phyloP scores from a whole-genome alignment of 2,888 invertebrate genomes.

The Abrostola tripartita region DNA sequence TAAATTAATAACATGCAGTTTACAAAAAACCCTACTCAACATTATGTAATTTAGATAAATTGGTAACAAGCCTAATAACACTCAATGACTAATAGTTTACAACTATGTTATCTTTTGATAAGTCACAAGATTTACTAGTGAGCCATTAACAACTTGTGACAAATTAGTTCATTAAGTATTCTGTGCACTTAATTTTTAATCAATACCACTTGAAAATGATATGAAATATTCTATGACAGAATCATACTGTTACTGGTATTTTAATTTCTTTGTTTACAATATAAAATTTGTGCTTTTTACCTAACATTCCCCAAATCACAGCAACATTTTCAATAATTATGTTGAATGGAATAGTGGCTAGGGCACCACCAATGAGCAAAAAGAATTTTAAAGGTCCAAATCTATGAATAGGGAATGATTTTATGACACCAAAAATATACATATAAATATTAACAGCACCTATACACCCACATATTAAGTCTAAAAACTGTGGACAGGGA shows the following conservation, averaged over 20 bases:
- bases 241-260: constrained; percentile 90
- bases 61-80: constrained; percentile 57
- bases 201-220: constrained; percentile 62
- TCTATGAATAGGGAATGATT: constrained; percentile 96
- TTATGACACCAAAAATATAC: constrained; percentile 99
- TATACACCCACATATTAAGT: constrained; percentile 96
- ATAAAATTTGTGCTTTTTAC: constrained; percentile 98
- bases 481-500: constrained; percentile 94
- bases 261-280: constrained; percentile 97
- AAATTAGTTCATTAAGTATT: constrained; percentile 69
- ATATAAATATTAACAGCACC: constrained; percentile 98
- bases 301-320: constrained; percentile 97
- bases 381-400: constrained; percentile 94
- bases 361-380: constrained; percentile 94
- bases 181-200: constrained; percentile 77
- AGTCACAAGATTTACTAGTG: constrained; percentile 47
- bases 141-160: constrained; percentile 57
- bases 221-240: constrained; percentile 54
- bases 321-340: constrained; percentile 98
- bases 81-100: constrained; percentile 57
- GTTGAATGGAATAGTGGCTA: constrained; percentile 97
- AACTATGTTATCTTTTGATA: constrained; percentile 54
- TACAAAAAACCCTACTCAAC: constrained; percentile 11
- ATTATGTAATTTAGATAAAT: constrained; percentile 49
- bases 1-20: constrained; percentile 27